These are phyloP conservation scores for Drosophila eugracilis DNA, from an alignment of 1,140 invertebrate genomes.

Conservation along the genomic window DNA sequence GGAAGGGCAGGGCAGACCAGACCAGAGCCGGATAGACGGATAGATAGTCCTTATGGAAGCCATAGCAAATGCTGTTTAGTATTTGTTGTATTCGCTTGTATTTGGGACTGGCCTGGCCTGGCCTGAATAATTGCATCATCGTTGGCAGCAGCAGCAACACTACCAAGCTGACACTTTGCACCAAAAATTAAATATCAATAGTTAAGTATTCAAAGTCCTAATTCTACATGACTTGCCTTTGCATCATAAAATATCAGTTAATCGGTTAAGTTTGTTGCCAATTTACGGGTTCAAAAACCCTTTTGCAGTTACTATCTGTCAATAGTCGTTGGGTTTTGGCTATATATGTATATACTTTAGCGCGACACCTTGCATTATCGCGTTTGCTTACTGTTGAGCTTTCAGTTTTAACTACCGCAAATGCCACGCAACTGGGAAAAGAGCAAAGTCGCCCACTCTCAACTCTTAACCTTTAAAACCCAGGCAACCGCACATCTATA, in stretches of 20 bases:
- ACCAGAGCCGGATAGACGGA: neutral
- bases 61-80: slow-evolving; percentile 29
- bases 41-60: slow-evolving; percentile 44
- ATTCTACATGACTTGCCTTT: too few species aligned
- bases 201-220: neutral
- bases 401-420: slow-evolving; percentile 31
- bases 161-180: slow-evolving; percentile 11
- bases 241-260: neutral
- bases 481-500: slow-evolving; percentile 12
- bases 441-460: slow-evolving; percentile 26
- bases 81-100: too few species aligned
- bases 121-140: slow-evolving; percentile 42
- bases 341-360: neutral
- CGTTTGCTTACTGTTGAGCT: slow-evolving; percentile 9
- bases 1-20: too few species aligned
- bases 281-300: neutral
- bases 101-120: too few species aligned
- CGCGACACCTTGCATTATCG: slow-evolving; percentile 26
- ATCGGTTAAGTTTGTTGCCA: neutral
- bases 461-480: slow-evolving; percentile 39
- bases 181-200: slow-evolving; percentile 1
- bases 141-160: too few species aligned
- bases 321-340: slow-evolving; percentile 3
- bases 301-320: neutral
- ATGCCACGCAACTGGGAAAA: slow-evolving; percentile 39